Conservation (phyloP, 2,113 vertebrate species). For the Melanerpes formicivorus region DNA sequence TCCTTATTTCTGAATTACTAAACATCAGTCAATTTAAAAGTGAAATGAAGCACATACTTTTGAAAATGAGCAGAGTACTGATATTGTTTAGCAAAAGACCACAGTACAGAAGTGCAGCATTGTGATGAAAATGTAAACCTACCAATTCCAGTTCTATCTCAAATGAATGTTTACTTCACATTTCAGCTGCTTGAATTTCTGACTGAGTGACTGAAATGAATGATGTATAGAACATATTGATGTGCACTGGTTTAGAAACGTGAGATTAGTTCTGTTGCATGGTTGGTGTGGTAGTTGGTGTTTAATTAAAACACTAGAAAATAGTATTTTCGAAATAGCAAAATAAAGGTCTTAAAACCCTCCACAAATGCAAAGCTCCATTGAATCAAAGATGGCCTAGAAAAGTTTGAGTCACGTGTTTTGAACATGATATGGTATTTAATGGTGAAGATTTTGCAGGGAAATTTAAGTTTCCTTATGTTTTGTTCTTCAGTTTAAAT, state of each 20-base stretch:
- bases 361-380: not conserved
- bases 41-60: slow-evolving; percentile 9
- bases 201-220: slow-evolving; percentile 39
- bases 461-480: not conserved
- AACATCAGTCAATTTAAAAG: slow-evolving; percentile 26
- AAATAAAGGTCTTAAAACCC: not conserved
- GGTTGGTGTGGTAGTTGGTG: not conserved
- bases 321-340: not conserved
- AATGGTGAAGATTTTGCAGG: not conserved
- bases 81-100: not conserved
- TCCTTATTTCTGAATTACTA: slow-evolving; percentile 12
- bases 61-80: not conserved
- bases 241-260: slow-evolving; percentile 33
- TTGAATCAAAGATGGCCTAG: not conserved
- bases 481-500: not conserved
- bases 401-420: not conserved
- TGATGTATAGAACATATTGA: not conserved
- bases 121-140: slow-evolving; percentile 32
- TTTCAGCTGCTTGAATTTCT: slow-evolving; percentile 39
- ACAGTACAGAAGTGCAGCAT: not conserved
- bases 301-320: slow-evolving; percentile 45
- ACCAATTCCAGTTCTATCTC: not conserved
- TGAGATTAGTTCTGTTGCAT: slow-evolving; percentile 4
- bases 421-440: not conserved
- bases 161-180: not conserved